phyloP scores from a whole-genome alignment of 1,140 invertebrate genomes.

The Drosophila lini region DNA sequence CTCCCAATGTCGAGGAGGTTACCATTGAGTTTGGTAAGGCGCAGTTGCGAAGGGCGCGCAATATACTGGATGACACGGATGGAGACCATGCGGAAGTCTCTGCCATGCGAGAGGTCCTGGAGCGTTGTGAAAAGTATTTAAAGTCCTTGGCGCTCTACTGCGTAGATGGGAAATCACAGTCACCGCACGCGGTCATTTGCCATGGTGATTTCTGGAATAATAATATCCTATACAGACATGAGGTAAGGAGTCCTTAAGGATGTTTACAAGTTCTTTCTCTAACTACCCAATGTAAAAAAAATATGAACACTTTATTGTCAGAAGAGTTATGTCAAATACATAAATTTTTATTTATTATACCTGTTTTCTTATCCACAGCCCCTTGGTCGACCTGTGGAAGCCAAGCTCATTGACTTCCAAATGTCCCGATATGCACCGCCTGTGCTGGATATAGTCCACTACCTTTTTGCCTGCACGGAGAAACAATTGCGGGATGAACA shows the following conservation, averaged over 20 bases:
- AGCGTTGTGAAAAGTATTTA: conserved; percentile 48
- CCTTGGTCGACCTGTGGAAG: conserved; percentile 43
- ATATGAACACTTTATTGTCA: too few relatives aligned
- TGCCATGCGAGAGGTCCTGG: conserved; percentile 24
- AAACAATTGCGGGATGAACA: conserved; percentile 82
- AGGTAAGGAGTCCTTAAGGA: conserved; percentile 29
- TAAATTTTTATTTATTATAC: too few relatives aligned
- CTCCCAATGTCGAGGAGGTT: conserved; percentile 44
- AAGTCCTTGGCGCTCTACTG: conserved; percentile 48
- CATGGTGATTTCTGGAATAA: conserved; percentile 75
- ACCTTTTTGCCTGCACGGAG: conserved; percentile 85
- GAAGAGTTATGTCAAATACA: too few relatives aligned
- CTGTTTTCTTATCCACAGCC: background rate
- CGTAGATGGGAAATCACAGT: conserved; percentile 39
- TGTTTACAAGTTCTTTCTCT: background rate
- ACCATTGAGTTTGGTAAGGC: conserved; percentile 65
- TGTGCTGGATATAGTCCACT: conserved; percentile 85
- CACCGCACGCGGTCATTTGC: conserved; percentile 63
- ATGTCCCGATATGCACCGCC: conserved; percentile 84
- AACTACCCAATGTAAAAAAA: background rate
- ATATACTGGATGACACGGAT: conserved; percentile 27
- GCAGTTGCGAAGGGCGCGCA: conserved; percentile 37
- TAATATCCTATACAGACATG: conserved; percentile 62
- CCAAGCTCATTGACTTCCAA: conserved; percentile 85
- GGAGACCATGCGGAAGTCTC: conserved; percentile 2